phyloP scores from a whole-genome alignment of 2,113 vertebrate genomes.

The Riparia riparia region DNA sequence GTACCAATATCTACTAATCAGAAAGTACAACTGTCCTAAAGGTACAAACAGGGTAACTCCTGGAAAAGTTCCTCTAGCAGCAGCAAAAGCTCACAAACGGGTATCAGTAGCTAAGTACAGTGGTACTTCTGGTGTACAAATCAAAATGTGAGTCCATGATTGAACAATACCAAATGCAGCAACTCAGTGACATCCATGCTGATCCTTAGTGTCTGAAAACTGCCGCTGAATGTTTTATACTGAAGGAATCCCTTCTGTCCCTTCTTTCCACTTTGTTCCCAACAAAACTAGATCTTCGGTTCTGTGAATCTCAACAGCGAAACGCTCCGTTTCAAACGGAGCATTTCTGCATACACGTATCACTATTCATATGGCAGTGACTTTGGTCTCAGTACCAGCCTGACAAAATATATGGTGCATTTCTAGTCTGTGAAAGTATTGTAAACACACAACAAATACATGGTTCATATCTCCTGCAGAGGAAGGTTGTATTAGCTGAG shows the following conservation, averaged over 20 bases:
- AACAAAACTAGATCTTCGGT: background rate
- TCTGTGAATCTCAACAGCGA: background rate
- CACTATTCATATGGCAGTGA: background rate
- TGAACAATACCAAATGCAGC: background rate
- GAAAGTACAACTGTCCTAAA: background rate
- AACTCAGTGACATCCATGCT: background rate
- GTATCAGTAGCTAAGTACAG: background rate
- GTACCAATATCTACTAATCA: background rate
- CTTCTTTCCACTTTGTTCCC: background rate
- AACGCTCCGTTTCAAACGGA: background rate
- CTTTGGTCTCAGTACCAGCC: background rate
- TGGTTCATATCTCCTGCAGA: background rate
- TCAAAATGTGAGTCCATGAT: background rate
- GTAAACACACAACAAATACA: background rate
- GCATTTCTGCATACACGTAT: background rate
- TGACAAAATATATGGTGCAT: background rate
- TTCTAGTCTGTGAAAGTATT: background rate
- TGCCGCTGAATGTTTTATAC: background rate
- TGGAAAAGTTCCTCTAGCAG: background rate
- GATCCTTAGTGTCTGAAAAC: background rate
- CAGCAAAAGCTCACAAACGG: background rate
- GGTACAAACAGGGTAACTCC: background rate
- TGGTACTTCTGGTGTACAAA: background rate
- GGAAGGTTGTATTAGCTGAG: background rate
- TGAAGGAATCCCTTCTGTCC: background rate